Evolutionary conservation across 2,113 vertebrate genomes (phyloP), one percentile per base, ranked within the genome.

Genomic region (Microtus ochrogaster): DNA sequence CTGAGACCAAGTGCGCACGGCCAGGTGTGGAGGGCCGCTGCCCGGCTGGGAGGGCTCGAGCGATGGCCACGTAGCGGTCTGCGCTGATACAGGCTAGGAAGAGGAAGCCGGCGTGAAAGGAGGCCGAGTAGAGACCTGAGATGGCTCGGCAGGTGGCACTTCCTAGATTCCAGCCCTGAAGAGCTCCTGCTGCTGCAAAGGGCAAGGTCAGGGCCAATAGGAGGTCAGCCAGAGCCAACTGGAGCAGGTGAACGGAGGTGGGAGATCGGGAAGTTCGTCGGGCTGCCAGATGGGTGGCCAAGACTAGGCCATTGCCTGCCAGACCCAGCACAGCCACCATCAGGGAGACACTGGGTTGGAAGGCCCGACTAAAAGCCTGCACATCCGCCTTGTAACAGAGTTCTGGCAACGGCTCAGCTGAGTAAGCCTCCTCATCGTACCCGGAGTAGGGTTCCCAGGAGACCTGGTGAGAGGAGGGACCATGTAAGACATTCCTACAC

Each of bases 71-170:
- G 19, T 99, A 99, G 97, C 99, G 99, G 93, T 99, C 99, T 0
- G 99, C 92, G 0, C 99, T 99, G 97, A 99, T 99, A 97, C 99
- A 99, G 30, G 99, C 99, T 52, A 99, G 98, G 97, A 99, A 99
- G 93, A 99, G 94, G 96, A 99, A 99, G 16, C 99, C 99, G 0
- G 99, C 99, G 83, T 99, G 99, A 33, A 99, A 99, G 97, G 99
- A 99, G 94, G 99, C 98, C 1, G 99, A 98, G 0, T 99, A 99
- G 97, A 99, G 95, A 17, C 99, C 98, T 0, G 98, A 98, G 79
- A 98, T 98, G 1, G n/a, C 85, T 30, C 98, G 99, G 98, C 99
- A 99, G 68, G 99, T 92, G 0, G 2, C 22, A 0, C 82, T 96
- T 19, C 98, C 95, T 0, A 99, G 93, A 41, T 95, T 83, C 99